These are phyloP conservation scores for Macquaria ambigua DNA, from an alignment of 2,113 vertebrate genomes.

Conservation along the genomic window DNA sequence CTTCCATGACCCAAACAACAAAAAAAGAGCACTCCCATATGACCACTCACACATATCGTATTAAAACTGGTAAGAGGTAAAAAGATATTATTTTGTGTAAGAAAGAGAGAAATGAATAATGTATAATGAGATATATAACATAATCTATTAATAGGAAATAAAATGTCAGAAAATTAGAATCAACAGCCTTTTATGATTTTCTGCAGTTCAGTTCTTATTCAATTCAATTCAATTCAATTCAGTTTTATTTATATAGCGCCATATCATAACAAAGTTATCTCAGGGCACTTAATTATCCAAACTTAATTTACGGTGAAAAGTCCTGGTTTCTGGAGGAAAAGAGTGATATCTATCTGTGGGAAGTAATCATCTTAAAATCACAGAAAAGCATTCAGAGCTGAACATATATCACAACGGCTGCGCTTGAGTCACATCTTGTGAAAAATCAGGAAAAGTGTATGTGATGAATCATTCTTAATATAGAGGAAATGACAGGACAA, in stretches of 20 bases:
- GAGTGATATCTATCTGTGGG: not conserved
- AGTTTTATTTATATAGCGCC: no score
- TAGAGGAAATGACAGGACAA: not conserved
- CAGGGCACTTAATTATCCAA: no score
- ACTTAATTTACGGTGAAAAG: not conserved
- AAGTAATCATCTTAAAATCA: not conserved
- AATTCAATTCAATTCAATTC: no score
- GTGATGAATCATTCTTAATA: conserved; percentile 1
- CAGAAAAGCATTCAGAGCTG: not conserved
- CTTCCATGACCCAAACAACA: not conserved
- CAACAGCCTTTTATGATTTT: not conserved
- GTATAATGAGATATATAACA: not conserved
- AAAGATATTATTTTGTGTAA: not conserved
- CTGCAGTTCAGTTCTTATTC: not conserved
- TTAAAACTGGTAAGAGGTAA: not conserved
- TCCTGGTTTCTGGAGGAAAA: not conserved
- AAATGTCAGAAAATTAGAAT: not conserved
- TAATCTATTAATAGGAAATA: not conserved
- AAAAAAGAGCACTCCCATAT: not conserved
- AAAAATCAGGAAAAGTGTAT: not conserved
- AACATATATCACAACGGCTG: not conserved
- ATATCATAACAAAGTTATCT: no score
- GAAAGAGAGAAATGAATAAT: not conserved
- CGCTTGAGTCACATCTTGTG: not conserved
- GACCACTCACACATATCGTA: not conserved